Evolutionary conservation across 2,113 vertebrate genomes (phyloP).

Genomic region (Nerophis lumbriciformis): DNA sequence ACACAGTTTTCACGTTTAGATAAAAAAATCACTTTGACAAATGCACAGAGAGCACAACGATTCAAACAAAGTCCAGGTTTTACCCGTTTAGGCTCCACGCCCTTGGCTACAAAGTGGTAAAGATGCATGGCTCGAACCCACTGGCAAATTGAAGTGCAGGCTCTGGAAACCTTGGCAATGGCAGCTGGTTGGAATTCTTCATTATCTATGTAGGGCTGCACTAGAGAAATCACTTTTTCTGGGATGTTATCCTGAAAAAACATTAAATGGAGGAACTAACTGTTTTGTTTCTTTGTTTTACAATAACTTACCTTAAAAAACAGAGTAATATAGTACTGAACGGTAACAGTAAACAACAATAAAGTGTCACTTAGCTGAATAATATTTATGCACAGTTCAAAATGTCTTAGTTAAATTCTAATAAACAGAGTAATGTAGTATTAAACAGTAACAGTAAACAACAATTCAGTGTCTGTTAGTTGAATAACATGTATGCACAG

Average conservation of each 20-base stretch:
- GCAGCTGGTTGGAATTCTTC: conserved; percentile 86
- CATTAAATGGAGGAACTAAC: conserved; percentile 4
- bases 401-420: too few relatives aligned
- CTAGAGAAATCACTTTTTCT: conserved; percentile 76
- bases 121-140: conserved; percentile 91
- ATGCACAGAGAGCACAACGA: neutral
- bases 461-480: too few relatives aligned
- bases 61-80: conserved; percentile 29
- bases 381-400: too few relatives aligned
- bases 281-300: neutral
- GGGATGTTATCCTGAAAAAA: conserved; percentile 82
- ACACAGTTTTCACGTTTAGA: conserved; percentile 8
- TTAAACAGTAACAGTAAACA: too few relatives aligned
- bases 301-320: neutral
- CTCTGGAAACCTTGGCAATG: conserved; percentile 87
- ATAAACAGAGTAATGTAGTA: too few relatives aligned
- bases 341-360: too few relatives aligned
- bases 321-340: too few relatives aligned
- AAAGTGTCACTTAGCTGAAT: too few relatives aligned
- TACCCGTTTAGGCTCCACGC: conserved; percentile 85
- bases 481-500: too few relatives aligned
- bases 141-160: conserved; percentile 90
- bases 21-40: neutral
- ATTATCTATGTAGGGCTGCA: conserved; percentile 89
- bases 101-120: conserved; percentile 85